phyloP scores from a whole-genome alignment of 2,797 vertebrate genomes.

The Sebastes hopkinsi region DNA sequence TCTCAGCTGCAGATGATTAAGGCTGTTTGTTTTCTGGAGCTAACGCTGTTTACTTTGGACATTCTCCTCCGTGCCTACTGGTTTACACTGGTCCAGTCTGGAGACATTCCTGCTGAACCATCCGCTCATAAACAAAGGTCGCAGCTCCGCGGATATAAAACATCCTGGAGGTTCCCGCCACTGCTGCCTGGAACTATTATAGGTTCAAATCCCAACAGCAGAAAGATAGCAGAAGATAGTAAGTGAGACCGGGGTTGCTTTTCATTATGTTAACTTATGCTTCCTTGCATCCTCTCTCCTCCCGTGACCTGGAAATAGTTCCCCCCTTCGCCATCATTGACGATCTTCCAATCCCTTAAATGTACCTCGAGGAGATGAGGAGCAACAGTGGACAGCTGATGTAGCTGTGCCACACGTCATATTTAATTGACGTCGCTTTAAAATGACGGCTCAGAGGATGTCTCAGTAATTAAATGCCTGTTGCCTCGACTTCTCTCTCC shows the following conservation, averaged over 20 bases:
- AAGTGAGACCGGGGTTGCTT: not conserved
- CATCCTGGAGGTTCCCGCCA: not conserved
- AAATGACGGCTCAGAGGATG: too few species aligned
- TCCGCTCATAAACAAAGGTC: not conserved
- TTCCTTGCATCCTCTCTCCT: too few species aligned
- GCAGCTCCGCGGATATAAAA: slow-evolving; percentile 1
- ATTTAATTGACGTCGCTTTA: too few species aligned
- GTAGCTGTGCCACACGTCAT: too few species aligned
- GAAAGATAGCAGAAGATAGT: too few species aligned
- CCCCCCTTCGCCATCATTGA: too few species aligned
- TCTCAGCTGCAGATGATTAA: slow-evolving; percentile 2
- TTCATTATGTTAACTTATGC: too few species aligned
- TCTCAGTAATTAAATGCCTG: too few species aligned
- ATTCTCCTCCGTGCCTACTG: slow-evolving; percentile 36
- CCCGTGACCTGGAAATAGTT: too few species aligned
- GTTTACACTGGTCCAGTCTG: slow-evolving; percentile 23
- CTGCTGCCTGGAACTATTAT: not conserved
- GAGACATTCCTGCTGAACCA: slow-evolving; percentile 8
- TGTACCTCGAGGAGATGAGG: accelerated
- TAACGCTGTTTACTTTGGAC: slow-evolving; percentile 43
- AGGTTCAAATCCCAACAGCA: not conserved
- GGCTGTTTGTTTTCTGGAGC: slow-evolving; percentile 47
- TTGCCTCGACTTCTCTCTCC: too few species aligned
- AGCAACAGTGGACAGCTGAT: too few species aligned
- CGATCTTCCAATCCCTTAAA: too few species aligned